Evolutionary conservation across 2,888 invertebrate genomes (phyloP).

Genomic region (Acrocyrtus sp.): DNA sequence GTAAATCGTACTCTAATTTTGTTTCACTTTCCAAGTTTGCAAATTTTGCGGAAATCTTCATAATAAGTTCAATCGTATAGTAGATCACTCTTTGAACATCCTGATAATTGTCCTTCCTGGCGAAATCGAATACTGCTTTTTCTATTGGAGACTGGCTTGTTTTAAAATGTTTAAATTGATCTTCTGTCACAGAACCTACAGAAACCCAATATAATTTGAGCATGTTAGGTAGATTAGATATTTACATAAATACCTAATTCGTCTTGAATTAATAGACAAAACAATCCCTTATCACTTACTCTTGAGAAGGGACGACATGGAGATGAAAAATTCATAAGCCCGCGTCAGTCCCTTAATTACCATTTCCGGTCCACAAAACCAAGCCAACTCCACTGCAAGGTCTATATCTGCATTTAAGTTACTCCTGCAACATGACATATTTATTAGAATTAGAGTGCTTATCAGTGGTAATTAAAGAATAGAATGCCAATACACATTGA

Average conservation of each 20-base stretch:
- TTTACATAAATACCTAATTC: slow-evolving; percentile 5
- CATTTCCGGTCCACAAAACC: slow-evolving; percentile 74
- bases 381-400: slow-evolving; percentile 73
- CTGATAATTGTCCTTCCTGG: slow-evolving; percentile 54
- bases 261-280: slow-evolving; percentile 1
- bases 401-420: slow-evolving; percentile 63
- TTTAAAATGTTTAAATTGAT: slow-evolving; percentile 46
- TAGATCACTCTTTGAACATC: slow-evolving; percentile 60
- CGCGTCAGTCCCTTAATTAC: slow-evolving; percentile 75
- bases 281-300: slow-evolving; percentile 64
- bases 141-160: slow-evolving; percentile 42
- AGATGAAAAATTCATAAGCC: slow-evolving; percentile 74
- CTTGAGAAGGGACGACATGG: slow-evolving; percentile 73
- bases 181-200: slow-evolving; percentile 39
- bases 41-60: slow-evolving; percentile 58
- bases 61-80: slow-evolving; percentile 57
- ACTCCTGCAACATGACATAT: slow-evolving; percentile 46
- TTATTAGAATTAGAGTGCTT: too few relatives aligned
- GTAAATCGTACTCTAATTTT: slow-evolving; percentile 47
- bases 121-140: slow-evolving; percentile 60
- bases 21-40: slow-evolving; percentile 20
- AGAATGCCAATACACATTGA: too few relatives aligned
- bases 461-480: too few relatives aligned
- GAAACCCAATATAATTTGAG: too few relatives aligned
- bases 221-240: not conserved